Evolutionary conservation across 2,113 vertebrate species (phyloP).

Genomic region (Cynocephalus volans): DNA sequence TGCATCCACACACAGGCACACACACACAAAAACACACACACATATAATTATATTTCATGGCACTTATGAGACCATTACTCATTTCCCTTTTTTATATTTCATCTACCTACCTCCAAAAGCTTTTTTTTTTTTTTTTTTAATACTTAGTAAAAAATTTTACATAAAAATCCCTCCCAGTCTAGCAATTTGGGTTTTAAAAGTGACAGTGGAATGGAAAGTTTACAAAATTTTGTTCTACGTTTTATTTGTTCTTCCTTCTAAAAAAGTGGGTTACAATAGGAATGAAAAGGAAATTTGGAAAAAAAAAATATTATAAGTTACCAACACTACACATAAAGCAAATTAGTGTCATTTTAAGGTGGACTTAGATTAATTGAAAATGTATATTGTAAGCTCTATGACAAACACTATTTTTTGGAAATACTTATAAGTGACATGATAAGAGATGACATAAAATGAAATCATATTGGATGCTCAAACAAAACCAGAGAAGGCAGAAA

Average conservation of each 20-base stretch:
- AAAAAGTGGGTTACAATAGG: neutral
- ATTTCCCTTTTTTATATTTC: neutral
- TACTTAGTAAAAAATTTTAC: neutral
- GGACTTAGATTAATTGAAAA: neutral
- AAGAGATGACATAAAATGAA: neutral
- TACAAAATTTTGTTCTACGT: neutral
- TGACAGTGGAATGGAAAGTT: neutral
- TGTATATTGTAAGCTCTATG: neutral
- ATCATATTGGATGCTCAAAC: neutral
- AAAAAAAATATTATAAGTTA: neutral
- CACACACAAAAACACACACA: neutral
- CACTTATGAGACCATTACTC: neutral
- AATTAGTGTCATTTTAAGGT: neutral
- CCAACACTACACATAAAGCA: neutral
- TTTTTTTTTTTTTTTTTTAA: neutral
- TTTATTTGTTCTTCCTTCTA: neutral
- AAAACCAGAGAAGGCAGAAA: neutral
- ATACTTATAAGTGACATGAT: neutral
- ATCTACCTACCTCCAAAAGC: neutral
- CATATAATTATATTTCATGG: neutral
- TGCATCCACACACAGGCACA: neutral
- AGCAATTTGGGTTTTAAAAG: neutral
- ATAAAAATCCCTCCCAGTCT: neutral
- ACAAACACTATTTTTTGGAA: neutral
- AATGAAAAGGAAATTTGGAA: neutral